phyloP scores from a whole-genome alignment of 2,113 vertebrate genomes.

The Azemiops feae region DNA sequence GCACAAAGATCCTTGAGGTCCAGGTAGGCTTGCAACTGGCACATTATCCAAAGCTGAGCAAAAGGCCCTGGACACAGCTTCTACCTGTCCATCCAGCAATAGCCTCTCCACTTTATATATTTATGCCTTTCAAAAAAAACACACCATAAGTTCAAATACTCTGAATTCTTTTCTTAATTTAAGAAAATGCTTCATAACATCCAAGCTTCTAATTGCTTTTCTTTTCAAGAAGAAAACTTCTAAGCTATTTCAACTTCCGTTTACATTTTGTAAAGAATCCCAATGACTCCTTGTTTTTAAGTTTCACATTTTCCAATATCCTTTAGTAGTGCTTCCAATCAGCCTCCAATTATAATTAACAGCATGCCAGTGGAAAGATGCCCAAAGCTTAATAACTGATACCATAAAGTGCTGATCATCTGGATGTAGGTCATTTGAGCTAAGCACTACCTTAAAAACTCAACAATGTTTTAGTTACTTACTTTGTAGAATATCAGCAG shows the following conservation, averaged over 20 bases:
- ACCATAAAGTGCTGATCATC: neutral
- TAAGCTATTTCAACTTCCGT: neutral
- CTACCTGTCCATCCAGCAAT: neutral
- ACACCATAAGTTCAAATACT: neutral
- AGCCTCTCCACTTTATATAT: neutral
- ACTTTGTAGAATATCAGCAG: constrained; percentile 97
- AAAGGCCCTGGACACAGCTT: neutral
- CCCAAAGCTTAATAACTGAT: neutral
- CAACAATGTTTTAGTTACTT: constrained; percentile 43
- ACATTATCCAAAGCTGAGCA: neutral
- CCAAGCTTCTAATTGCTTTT: neutral
- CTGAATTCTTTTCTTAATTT: neutral
- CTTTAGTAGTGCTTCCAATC: neutral
- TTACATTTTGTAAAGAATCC: constrained; percentile 4
- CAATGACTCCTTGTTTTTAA: neutral
- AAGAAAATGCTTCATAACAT: neutral
- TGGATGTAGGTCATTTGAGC: neutral
- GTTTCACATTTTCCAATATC: neutral
- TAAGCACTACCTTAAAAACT: neutral
- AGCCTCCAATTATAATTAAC: neutral
- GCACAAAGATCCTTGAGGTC: neutral
- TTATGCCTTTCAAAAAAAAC: neutral
- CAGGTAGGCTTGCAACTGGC: neutral
- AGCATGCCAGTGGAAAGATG: constrained; percentile 25
- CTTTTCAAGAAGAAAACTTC: constrained; percentile 5